Evolutionary conservation across 2,113 vertebrate species (phyloP), one percentile per base, ranked within the genome.

Genomic region (Ellobius talpinus): DNA sequence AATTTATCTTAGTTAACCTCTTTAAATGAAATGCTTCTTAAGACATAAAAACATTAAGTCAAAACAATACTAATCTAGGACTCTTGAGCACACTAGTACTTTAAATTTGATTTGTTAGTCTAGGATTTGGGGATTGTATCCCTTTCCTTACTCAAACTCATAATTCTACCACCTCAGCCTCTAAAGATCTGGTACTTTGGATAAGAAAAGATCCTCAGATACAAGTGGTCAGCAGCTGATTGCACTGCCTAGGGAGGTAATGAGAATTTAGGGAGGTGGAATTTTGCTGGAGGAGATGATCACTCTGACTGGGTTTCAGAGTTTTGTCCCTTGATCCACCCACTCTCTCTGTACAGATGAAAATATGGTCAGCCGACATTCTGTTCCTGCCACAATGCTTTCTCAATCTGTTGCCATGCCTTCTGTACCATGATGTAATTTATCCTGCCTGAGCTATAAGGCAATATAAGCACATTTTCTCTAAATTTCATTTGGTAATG

Each of bases 201-300:
- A 45, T 31, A 14, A 45, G 39, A 39, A 85, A 11, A 65, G 39
- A 0, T 8, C 24, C 58, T 29, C 4, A 65, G 16, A 19, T 61
- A 19, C 2, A 5, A 45, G 4, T 31, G 39, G 63, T 42, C 81
- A 16, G 12, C 39, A 63, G n/a, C 3, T 65, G 26, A 61, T n/a
- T 21, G 13, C 4, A 8, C 13, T 17, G 12, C 6, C 16, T n/a
- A 4, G 24, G 5, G 1, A 58, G 24, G 7, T 42, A 39, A 39
- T 63, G 12, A 61, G 23, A 13, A 36, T 23, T 61, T 11, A 8
- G 9, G 39, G 26, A 5, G 4, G 4, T 42, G 24, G 13, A 63
- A 7, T 42, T 24, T 84, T 14, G 4, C 7, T 17, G 24, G 55
- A 84, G 58, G 55, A 39, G 36, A 3, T 7, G 42, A 21, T 29